Conservation (phyloP, 2,888 invertebrate genomes). For the Lydus trimaculatus region DNA sequence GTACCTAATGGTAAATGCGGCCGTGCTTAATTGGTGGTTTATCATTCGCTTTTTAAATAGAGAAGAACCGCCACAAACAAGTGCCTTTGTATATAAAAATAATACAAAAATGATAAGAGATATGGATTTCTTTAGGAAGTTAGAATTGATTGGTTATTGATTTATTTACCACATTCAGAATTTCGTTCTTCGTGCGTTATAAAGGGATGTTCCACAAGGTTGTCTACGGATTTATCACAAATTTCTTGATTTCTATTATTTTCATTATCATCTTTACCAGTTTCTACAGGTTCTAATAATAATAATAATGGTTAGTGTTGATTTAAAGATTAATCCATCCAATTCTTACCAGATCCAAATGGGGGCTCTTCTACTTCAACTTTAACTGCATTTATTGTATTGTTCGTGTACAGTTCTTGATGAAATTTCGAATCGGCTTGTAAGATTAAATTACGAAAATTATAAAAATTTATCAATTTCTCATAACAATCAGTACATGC, state of each 20-base stretch:
- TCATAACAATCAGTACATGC: not conserved
- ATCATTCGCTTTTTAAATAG: too few relatives aligned
- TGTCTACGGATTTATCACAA: not conserved
- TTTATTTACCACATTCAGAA: not conserved
- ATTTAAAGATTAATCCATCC: not conserved
- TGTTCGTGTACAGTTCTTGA: not conserved
- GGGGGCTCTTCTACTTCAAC: not conserved
- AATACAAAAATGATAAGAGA: not conserved
- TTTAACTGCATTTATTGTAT: not conserved
- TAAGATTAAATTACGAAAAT: not conserved
- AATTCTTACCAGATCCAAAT: not conserved
- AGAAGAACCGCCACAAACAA: too few relatives aligned
- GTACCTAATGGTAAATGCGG: too few relatives aligned
- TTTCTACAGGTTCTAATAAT: not conserved
- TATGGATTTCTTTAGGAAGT: not conserved
- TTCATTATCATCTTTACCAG: not conserved
- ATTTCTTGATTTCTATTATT: not conserved
- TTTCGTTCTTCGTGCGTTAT: not conserved
- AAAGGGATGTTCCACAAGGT: not conserved
- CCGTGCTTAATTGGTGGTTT: too few relatives aligned
- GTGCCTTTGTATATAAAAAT: too few relatives aligned
- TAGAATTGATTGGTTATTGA: not conserved
- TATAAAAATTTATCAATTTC: not conserved
- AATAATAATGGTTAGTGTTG: not conserved
- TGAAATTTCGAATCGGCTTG: not conserved